A percentile compares a stretch with the other conserved stretches of the same genome.
Evolutionary conservation across 2,888 invertebrate species (phyloP).

Genomic region (Nasonovia ribisnigri): DNA sequence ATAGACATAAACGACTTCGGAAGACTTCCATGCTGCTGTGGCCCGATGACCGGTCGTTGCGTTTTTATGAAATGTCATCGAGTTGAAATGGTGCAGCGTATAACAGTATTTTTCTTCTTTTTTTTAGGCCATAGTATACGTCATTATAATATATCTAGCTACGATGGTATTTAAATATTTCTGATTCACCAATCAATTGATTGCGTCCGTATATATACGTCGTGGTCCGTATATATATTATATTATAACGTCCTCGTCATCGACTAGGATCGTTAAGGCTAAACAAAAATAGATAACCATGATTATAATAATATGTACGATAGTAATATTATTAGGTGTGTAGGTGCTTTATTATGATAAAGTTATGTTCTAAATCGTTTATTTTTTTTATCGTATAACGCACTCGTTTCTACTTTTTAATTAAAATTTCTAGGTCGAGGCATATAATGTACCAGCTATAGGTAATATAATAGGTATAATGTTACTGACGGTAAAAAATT

Average conservation of each 20-base stretch:
- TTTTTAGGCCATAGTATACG: not conserved
- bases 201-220: not conserved
- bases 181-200: not conserved
- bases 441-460: not conserved
- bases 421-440: not conserved
- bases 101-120: conserved; percentile 14
- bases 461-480: not conserved
- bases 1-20: not conserved
- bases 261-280: not conserved
- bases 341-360: not conserved
- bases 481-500: not conserved
- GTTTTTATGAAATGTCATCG: conserved; percentile 15
- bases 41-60: not conserved
- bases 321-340: not conserved
- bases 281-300: not conserved
- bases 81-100: not conserved
- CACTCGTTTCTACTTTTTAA: not conserved
- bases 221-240: not conserved
- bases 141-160: not conserved
- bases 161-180: not conserved
- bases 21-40: not conserved
- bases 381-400: not conserved
- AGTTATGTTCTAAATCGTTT: not conserved
- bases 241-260: not conserved
- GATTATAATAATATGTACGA: not conserved